Conservation (phyloP, 2,113 vertebrate genomes). For the Carollia perspicillata region DNA sequence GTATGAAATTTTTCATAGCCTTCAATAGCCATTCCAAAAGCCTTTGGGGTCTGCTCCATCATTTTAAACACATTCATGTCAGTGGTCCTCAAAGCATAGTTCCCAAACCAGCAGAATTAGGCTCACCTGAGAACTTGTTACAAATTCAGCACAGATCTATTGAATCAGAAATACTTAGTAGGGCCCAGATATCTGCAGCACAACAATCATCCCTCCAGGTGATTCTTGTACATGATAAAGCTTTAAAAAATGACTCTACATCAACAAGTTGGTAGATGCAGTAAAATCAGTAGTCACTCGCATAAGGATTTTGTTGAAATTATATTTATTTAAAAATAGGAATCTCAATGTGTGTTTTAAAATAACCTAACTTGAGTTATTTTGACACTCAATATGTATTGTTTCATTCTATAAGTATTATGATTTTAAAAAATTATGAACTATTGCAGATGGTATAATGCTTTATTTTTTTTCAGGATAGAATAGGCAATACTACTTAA, state of each 20-base stretch:
- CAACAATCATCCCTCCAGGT: neutral
- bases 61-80: neutral
- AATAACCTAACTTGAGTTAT: neutral
- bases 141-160: neutral
- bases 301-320: neutral
- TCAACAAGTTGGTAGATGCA: neutral
- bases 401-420: neutral
- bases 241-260: neutral
- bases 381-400: neutral
- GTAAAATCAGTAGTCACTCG: neutral
- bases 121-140: neutral
- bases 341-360: neutral
- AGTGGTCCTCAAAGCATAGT: neutral
- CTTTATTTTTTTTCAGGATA: neutral
- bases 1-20: neutral
- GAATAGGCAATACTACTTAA: neutral
- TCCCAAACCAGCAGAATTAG: neutral
- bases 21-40: neutral
- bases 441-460: neutral
- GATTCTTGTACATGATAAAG: neutral
- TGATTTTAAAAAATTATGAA: neutral
- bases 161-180: neutral
- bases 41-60: neutral
- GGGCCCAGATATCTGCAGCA: neutral
- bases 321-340: neutral